Base-by-base conservation (phyloP, 2,888 invertebrate species). In the Drosophila nigricruria region DNA sequence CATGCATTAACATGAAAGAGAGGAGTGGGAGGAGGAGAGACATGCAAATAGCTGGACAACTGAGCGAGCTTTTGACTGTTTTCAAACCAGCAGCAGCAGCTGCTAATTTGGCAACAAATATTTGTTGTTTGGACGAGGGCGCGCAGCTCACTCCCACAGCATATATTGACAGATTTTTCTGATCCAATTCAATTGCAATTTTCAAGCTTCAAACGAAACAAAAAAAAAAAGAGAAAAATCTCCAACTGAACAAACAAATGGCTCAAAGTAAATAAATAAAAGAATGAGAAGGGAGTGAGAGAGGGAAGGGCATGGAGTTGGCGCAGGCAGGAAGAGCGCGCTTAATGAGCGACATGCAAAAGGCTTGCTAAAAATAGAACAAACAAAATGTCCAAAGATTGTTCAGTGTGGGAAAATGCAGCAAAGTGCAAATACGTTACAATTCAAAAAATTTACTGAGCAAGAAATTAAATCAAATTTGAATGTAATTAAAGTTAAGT, bases 251-350 rank as follows among this genome's bases (percentile, higher is more conserved):
- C 45, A 73, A 78, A 73, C 59, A 70, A 18, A 18, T 32, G 57
- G 50, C 60, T 40, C 36, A 59, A 53, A 53, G 42, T 68, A 79
- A 77, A 79, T 67, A 79, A 67, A 76, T 38, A 63, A 43, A 45
- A 56, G 62, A 58, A 32, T 23, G 42, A 43, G 65, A 58, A 30
- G 53, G 5, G 14, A 0, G 34, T 1, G 34, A 14, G 34, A 42
- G 12, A 8, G 20, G 1, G 38, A 8, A n/a, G 25, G 4, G 20
- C 9, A 45, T 14, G 53, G 60, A 20, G 36, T 20, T 23, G 5
- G 16, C n/a, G 23, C 12, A 43, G 52, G 20, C 9, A 12, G 30
- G 34, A 9, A 34, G 50, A 16, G 40, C 16, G 23, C 20, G 60
- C 30, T 25, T 36, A 54, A 40, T 54, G 47, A 59, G 57, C 38